phyloP scores from a whole-genome alignment of 2,797 vertebrate species.

The Halcyon smyrnensis region DNA sequence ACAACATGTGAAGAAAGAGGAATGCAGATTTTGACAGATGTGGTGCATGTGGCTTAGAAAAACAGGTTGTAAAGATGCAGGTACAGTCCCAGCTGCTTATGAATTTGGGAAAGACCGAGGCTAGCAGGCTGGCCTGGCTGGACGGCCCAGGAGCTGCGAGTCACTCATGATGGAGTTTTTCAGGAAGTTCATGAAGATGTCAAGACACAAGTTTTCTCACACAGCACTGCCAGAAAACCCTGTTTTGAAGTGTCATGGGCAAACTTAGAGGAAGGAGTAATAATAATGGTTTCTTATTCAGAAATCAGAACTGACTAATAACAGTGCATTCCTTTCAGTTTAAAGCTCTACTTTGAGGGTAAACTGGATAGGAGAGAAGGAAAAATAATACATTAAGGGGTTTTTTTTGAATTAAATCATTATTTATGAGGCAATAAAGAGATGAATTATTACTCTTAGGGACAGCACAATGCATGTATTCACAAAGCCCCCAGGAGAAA shows the following conservation, averaged over 20 bases:
- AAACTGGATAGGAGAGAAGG: neutral
- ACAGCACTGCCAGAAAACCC: fast-evolving
- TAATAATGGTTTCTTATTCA: neutral
- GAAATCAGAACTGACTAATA: neutral
- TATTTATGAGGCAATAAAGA: neutral
- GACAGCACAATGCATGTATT: neutral
- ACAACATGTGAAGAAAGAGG: neutral
- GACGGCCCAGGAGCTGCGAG: neutral
- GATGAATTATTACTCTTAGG: neutral
- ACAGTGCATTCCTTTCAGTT: neutral
- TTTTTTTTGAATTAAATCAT: neutral
- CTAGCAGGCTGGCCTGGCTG: neutral
- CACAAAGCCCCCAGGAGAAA: neutral
- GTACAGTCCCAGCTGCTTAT: neutral
- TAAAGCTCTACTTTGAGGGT: neutral
- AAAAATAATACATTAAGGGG: neutral
- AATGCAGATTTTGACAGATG: neutral
- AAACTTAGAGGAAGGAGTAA: neutral
- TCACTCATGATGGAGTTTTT: fast-evolving
- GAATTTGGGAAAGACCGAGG: neutral
- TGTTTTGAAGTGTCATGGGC: neutral
- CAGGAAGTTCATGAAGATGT: neutral
- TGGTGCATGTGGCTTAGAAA: neutral
- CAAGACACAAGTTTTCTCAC: neutral
- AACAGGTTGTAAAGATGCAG: neutral